Evolutionary conservation across 2,888 invertebrate genomes (phyloP).

Genomic region (Diplazon laetatorius): DNA sequence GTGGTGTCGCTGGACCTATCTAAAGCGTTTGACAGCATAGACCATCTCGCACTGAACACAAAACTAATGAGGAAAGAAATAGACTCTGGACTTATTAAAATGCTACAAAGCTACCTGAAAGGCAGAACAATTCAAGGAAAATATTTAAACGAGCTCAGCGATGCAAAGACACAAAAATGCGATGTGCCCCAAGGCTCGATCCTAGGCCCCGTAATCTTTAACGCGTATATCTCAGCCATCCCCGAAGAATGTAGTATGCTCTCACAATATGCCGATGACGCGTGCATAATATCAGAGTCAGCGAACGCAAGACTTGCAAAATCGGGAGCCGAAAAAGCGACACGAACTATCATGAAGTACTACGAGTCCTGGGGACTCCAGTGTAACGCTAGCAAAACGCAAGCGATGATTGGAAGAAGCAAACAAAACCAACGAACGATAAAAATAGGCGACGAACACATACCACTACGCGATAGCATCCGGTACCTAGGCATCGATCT

Average conservation of each 20-base stretch:
- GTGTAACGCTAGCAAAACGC: conserved; percentile 33
- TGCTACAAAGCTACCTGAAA: conserved; percentile 33
- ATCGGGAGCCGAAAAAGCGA: conserved; percentile 13
- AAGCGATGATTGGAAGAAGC: conserved; percentile 11
- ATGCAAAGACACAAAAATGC: conserved; percentile 17
- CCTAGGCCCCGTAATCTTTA: conserved; percentile 37
- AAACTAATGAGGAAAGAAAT: conserved; percentile 33
- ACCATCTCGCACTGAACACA: conserved; percentile 35
- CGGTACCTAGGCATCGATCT: conserved; percentile 38
- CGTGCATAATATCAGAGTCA: conserved; percentile 30
- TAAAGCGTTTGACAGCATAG: conserved; percentile 49
- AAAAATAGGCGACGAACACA: conserved; percentile 23
- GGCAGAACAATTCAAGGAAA: conserved; percentile 36
- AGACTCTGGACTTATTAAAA: conserved; percentile 38
- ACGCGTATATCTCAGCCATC: conserved; percentile 27
- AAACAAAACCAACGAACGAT: conserved; percentile 7
- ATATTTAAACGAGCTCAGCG: conserved; percentile 36
- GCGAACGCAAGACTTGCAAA: conserved; percentile 12
- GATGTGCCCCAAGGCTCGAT: conserved; percentile 40
- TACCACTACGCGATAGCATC: conserved; percentile 2
- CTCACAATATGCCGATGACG: conserved; percentile 35
- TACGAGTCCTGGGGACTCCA: conserved; percentile 31
- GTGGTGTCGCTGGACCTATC: conserved; percentile 48
- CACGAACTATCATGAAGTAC: conserved; percentile 13
- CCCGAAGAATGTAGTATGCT: conserved; percentile 16